Conservation (phyloP, 1,140 invertebrate species). For the Cataglyphis hispanica region DNA sequence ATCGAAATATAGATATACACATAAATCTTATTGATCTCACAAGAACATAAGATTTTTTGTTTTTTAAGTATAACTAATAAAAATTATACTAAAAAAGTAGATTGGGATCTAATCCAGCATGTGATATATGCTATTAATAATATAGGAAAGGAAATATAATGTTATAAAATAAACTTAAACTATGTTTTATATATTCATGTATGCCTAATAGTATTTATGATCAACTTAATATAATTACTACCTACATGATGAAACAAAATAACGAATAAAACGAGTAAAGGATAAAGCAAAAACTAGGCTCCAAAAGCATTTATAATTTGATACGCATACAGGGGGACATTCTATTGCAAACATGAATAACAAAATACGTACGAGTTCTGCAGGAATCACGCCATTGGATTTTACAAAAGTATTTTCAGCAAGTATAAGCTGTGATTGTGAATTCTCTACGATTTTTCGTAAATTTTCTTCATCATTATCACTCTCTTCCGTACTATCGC, state of each 20-base stretch:
- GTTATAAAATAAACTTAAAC: constrained; percentile 27
- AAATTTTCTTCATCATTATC: constrained; percentile 87
- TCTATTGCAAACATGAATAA: neutral
- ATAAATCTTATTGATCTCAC: constrained; percentile 37
- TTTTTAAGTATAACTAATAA: constrained; percentile 7
- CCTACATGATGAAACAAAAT: constrained; percentile 1
- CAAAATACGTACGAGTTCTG: constrained; percentile 86
- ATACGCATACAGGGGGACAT: neutral
- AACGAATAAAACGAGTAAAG: constrained; percentile 9
- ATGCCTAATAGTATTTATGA: neutral
- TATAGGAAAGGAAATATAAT: constrained; percentile 14
- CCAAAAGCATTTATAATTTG: constrained; percentile 40
- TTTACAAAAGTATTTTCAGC: constrained; percentile 87
- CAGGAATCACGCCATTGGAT: constrained; percentile 80
- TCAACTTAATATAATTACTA: constrained; percentile 26
- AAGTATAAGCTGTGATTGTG: constrained; percentile 86
- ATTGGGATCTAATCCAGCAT: neutral
- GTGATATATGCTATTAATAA: neutral
- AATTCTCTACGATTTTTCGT: constrained; percentile 87
- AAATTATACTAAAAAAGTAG: constrained; percentile 17
- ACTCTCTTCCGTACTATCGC: constrained; percentile 80
- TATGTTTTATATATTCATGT: constrained; percentile 33
- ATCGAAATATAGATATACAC: neutral
- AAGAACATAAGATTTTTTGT: constrained; percentile 3
- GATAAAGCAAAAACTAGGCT: constrained; percentile 20